Conservation (phyloP, 2,888 invertebrate species). For the Linnaemya vulpina region DNA sequence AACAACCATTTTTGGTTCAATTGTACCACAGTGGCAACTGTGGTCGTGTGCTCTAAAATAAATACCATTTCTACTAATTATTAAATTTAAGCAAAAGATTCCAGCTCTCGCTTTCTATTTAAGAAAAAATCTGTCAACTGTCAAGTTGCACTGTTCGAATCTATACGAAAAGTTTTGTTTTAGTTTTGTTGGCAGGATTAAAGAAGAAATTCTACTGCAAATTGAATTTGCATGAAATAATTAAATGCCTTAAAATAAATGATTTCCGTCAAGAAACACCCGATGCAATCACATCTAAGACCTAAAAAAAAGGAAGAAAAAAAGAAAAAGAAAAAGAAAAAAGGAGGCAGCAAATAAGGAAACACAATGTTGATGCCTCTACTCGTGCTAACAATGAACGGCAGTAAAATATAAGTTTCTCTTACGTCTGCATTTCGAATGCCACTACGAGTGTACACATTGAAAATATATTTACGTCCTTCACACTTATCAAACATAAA, state of each 20-base stretch:
- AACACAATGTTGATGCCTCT: conserved; percentile 30
- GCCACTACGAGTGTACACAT: background rate
- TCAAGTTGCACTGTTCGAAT: background rate
- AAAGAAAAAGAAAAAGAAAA: background rate
- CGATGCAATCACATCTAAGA: conserved; percentile 7
- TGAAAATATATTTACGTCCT: conserved; percentile 1
- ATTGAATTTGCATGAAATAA: conserved; percentile 54
- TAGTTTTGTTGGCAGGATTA: background rate
- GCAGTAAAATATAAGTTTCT: conserved; percentile 29
- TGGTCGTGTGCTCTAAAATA: too few relatives aligned
- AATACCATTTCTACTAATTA: background rate
- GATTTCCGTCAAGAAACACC: conserved; percentile 53
- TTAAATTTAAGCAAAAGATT: background rate
- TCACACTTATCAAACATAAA: conserved; percentile 28
- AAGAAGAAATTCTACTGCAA: background rate
- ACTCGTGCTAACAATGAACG: conserved; percentile 4
- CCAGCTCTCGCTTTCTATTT: background rate
- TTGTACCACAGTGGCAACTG: too few relatives aligned
- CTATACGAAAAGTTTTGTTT: background rate
- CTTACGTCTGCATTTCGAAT: conserved; percentile 33
- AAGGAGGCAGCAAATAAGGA: too few relatives aligned
- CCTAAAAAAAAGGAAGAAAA: background rate
- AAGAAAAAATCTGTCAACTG: background rate
- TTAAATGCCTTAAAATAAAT: conserved; percentile 56
- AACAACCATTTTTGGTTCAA: too few relatives aligned